These are phyloP conservation scores for Bombus superbus DNA, from an alignment of 1,140 invertebrate species.

Conservation along the genomic window DNA sequence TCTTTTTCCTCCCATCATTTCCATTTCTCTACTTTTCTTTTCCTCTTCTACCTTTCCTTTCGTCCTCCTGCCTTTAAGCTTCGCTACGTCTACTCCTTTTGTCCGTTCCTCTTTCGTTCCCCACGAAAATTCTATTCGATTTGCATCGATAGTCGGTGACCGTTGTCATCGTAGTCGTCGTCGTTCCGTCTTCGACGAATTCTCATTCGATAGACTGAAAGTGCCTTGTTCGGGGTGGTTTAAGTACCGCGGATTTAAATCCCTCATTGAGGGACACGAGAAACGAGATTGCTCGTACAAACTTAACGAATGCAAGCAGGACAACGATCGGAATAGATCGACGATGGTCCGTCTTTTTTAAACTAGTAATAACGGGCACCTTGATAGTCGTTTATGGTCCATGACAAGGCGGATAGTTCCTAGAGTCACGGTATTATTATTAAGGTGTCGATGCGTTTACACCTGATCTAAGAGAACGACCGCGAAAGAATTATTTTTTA, in stretches of 20 bases:
- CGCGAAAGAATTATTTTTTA: slow-evolving; percentile 56
- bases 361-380: slow-evolving; percentile 33
- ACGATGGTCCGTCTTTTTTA: background rate
- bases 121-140: background rate
- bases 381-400: slow-evolving; percentile 65
- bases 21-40: background rate
- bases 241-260: slow-evolving; percentile 34
- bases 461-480: slow-evolving; percentile 59
- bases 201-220: slow-evolving; percentile 68
- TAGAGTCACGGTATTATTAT: slow-evolving; percentile 82
- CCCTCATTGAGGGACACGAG: background rate
- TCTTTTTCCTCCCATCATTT: background rate
- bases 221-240: slow-evolving; percentile 64
- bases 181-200: slow-evolving; percentile 49
- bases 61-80: too few species aligned
- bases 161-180: slow-evolving; percentile 35
- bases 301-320: background rate
- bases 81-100: background rate
- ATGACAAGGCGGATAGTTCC: slow-evolving; percentile 80
- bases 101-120: too few species aligned
- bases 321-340: background rate
- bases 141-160: slow-evolving; percentile 18
- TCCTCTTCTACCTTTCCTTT: background rate
- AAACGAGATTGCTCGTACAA: background rate
- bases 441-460: slow-evolving; percentile 79